A percentile compares a stretch with the other conserved stretches of the same genome.
Conservation (phyloP, 2,888 invertebrate genomes). For the Scaptomyza polygonia region DNA sequence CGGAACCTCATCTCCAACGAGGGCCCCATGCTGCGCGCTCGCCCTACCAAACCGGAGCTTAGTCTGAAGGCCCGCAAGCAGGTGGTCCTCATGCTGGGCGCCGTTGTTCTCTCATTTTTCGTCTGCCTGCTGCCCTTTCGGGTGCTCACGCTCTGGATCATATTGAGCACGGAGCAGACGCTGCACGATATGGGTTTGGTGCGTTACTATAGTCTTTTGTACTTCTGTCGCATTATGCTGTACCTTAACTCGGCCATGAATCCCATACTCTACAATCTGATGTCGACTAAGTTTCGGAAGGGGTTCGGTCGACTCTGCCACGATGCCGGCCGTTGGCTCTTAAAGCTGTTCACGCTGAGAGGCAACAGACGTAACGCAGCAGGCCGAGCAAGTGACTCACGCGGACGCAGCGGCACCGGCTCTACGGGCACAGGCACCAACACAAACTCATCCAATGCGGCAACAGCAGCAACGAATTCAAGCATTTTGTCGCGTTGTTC, state of each 20-base stretch:
- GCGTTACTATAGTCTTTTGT: slow-evolving; percentile 92
- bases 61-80: slow-evolving; percentile 91
- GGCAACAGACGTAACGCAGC: slow-evolving; percentile 41
- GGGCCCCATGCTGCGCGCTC: slow-evolving; percentile 87
- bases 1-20: slow-evolving; percentile 90
- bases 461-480: slow-evolving; percentile 85
- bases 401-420: slow-evolving; percentile 58
- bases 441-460: slow-evolving; percentile 86
- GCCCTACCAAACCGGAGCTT: slow-evolving; percentile 89
- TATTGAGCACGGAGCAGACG: slow-evolving; percentile 89
- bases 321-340: slow-evolving; percentile 45
- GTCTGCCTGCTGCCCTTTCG: slow-evolving; percentile 94
- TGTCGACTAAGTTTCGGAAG: slow-evolving; percentile 95
- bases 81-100: slow-evolving; percentile 94
- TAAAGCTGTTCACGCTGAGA: slow-evolving; percentile 62
- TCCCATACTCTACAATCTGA: slow-evolving; percentile 95
- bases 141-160: slow-evolving; percentile 92
- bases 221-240: slow-evolving; percentile 93
- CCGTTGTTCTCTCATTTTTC: slow-evolving; percentile 94
- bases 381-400: slow-evolving; percentile 16
- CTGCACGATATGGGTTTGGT: slow-evolving; percentile 89
- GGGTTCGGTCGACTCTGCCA: slow-evolving; percentile 89
- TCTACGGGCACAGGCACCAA: slow-evolving; percentile 84
- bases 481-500: slow-evolving; percentile 87
- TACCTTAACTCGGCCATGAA: slow-evolving; percentile 96